Conservation (phyloP, 2,113 vertebrate species). For the Scortum barcoo region DNA sequence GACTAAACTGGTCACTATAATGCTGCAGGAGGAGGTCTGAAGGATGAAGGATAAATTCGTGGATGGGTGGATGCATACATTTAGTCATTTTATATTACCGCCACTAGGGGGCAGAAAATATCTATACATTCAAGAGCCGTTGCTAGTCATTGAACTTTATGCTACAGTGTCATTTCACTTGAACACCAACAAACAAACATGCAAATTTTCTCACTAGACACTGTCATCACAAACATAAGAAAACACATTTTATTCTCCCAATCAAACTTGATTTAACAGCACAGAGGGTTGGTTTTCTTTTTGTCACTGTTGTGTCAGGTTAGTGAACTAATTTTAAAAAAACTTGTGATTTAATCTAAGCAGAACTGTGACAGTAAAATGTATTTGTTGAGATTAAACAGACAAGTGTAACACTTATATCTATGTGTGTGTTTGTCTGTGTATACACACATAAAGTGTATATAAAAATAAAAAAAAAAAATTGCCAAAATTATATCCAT, state of each 20-base stretch:
- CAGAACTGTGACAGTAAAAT: background rate
- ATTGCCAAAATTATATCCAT: background rate
- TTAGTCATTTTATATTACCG: slow-evolving; percentile 4
- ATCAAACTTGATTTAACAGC: background rate
- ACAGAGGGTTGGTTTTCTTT: background rate
- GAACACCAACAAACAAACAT: background rate
- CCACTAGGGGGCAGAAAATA: slow-evolving; percentile 66
- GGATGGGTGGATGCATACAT: background rate
- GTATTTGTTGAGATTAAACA: background rate
- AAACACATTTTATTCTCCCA: background rate
- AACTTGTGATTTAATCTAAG: background rate
- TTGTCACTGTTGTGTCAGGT: background rate
- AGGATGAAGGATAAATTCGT: background rate
- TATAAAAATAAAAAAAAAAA: background rate
- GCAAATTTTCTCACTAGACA: background rate
- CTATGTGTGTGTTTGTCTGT: no score
- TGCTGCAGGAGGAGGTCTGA: background rate
- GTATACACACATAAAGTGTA: background rate
- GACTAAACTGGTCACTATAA: background rate
- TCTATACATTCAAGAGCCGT: background rate
- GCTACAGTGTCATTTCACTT: background rate
- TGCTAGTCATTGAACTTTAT: background rate
- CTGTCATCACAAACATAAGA: background rate
- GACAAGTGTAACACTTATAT: no score
- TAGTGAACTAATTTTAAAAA: background rate